Percentiles rank a stretch among this genome's conserved stretches.
phyloP scores from a whole-genome alignment of 2,797 vertebrate species.

The Anolis apletophallus region DNA sequence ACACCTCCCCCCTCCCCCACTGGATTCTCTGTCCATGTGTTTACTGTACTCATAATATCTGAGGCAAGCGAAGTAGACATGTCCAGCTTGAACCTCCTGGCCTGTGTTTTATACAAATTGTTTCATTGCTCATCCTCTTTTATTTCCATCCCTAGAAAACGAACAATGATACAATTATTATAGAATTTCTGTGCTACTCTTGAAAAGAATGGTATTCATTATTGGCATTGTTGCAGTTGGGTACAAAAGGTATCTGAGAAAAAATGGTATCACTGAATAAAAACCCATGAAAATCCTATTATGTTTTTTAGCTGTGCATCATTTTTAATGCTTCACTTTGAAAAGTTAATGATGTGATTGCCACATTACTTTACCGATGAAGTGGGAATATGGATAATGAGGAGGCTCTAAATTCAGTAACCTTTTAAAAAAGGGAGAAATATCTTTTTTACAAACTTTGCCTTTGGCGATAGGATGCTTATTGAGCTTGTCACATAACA shows the following conservation, averaged over 20 bases:
- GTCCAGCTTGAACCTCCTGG: neutral
- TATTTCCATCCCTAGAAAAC: neutral
- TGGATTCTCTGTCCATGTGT: neutral
- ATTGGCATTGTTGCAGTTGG: neutral
- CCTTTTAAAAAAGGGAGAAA: constrained; percentile 45
- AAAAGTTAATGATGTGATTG: constrained; percentile 65
- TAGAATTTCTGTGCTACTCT: accelerated
- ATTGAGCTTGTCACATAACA: constrained; percentile 59
- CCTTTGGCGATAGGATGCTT: constrained; percentile 58
- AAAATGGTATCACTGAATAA: constrained; percentile 31
- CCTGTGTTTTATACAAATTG: neutral
- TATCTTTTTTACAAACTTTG: constrained; percentile 53
- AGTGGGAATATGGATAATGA: constrained; percentile 58
- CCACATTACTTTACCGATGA: constrained; percentile 60
- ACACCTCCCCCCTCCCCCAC: neutral
- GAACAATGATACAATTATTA: neutral
- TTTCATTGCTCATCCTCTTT: neutral
- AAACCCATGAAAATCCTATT: constrained; percentile 19
- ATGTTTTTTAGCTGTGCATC: constrained; percentile 19
- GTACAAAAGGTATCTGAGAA: constrained; percentile 23
- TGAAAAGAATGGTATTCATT: neutral
- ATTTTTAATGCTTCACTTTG: constrained; percentile 53
- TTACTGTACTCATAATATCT: neutral
- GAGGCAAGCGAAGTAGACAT: neutral
- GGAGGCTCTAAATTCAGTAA: constrained; percentile 45